Evolutionary conservation across 1,140 invertebrate species (phyloP), one percentile per base, ranked within the genome.

Genomic region (Centruroides vittatus): DNA sequence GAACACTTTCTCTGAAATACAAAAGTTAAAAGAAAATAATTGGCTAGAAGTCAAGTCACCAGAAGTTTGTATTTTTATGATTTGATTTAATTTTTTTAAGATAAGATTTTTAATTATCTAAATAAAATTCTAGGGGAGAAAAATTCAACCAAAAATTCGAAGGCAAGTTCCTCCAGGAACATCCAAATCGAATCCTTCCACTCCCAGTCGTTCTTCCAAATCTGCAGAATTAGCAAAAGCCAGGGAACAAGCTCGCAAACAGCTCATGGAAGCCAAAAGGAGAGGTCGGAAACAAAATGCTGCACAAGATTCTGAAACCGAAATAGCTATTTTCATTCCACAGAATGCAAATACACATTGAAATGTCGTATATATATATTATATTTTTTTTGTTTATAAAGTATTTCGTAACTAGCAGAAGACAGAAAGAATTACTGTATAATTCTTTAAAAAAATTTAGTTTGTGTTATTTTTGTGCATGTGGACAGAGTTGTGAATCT

Each of bases 171-270:
- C 46, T n/a, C 59, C 36, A 52, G 51, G 41, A 12, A 35, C 57
- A 34, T 56, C 51, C 10, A 48, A 47, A 49, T 60, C 76, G 56
- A 79, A 78, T 70, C 69, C 73, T 41, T 76, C 74, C 65, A 65
- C 75, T 53, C 72, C 73, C 48, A 67, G 71, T 5, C 73, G 70
- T 13, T 75, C 71, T 58, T 75, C 77, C 52, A 77, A 76, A 12
- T 75, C 71, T 62, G 75, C 78, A 35, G 67, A 68, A 61, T 74
- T 75, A n/a, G 72, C 73, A 35, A 78, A 75, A 63, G 72, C 84
- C 41, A 76, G 88, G 3, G 89, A 92, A 69, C 84, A 86, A 57
- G 83, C 86, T 41, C 78, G 89, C 61, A 84, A 86, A 65, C 84
- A 85, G 67, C 78, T 92, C 77, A 72, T 91, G 55, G 88, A 89